Base-by-base conservation (phyloP, 2,888 invertebrate species). In the Agrotis clavis region DNA sequence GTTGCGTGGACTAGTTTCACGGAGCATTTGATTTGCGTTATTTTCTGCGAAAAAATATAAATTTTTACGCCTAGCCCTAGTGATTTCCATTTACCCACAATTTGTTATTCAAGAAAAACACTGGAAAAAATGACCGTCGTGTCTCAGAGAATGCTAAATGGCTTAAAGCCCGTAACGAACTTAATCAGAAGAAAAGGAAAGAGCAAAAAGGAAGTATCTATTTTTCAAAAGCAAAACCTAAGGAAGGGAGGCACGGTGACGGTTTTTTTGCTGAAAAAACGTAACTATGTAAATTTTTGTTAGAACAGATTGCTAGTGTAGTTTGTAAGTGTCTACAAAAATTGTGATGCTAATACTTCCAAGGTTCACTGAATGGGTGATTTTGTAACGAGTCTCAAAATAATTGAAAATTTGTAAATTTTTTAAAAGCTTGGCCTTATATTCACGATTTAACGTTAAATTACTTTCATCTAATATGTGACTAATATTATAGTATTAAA, bases 101-200 rank as follows among this genome's bases (percentile, higher is more conserved):
- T 62, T 35, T 35, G 25, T 14, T 16, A 18, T 48, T 6, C 51
- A 79, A 56, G 18, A 50, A 57, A 61, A 61, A 61, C 50, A 45
- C 51, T 57, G 21, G 11, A 2, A 59, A 60, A n/a, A 60, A 59
- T 47, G 4, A 41, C 30, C 21, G 30, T 13, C 18, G 13, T 50
- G 35, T 67, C 53, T 74, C 67, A 54, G 19, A 18, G 30, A 74
- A 54, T 64, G 67, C 25, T 74, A 81, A 77, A 75, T 77, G 63
- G 76, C 59, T 77, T 53, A 50, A 21, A 67, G 50, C 63, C 50
- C n/a, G 59, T 81, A 81, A 77, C 53, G 67, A 77, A 81, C 81
- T 81, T 75, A 77, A 63, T 67, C 62, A 77, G 62, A 64, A 60
- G 45, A 67, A 64, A 67, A 67, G 16, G n/a, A 16, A 59, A 74